Percentiles rank a stretch among this genome's conserved stretches.
Conservation (phyloP, 2,113 vertebrate species). For the Microtus richardsoni region DNA sequence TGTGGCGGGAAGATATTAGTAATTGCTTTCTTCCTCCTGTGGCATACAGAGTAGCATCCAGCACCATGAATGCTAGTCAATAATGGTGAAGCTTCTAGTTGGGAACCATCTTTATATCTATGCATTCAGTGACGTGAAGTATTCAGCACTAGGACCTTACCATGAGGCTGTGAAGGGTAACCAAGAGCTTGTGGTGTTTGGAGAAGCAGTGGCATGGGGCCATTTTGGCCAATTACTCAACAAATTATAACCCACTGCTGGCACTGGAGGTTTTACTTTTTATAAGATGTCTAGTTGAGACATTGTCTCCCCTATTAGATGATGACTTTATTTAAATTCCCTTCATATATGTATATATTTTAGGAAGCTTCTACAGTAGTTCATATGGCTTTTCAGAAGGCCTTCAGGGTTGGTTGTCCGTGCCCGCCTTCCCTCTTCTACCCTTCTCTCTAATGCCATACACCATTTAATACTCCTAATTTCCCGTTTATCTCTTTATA, state of each 20-base stretch:
- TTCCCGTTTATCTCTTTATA: background rate
- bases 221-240: background rate
- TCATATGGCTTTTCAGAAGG: background rate
- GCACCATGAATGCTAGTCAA: background rate
- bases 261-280: background rate
- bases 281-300: background rate
- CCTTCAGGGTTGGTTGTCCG: background rate
- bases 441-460: too few relatives aligned
- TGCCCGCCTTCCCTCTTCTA: too few relatives aligned
- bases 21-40: background rate
- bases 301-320: background rate
- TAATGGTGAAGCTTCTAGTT: background rate
- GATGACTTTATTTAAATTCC: background rate
- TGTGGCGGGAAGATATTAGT: background rate
- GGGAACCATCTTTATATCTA: background rate
- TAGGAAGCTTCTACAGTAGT: background rate
- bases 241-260: background rate
- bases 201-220: background rate
- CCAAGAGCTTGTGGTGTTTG: background rate
- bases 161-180: background rate
- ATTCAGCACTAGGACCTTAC: background rate
- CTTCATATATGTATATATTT: background rate
- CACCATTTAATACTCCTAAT: background rate
- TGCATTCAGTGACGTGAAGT: background rate
- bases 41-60: background rate